phyloP scores from a whole-genome alignment of 2,797 vertebrate genomes.

The Ficedula albicollis region DNA sequence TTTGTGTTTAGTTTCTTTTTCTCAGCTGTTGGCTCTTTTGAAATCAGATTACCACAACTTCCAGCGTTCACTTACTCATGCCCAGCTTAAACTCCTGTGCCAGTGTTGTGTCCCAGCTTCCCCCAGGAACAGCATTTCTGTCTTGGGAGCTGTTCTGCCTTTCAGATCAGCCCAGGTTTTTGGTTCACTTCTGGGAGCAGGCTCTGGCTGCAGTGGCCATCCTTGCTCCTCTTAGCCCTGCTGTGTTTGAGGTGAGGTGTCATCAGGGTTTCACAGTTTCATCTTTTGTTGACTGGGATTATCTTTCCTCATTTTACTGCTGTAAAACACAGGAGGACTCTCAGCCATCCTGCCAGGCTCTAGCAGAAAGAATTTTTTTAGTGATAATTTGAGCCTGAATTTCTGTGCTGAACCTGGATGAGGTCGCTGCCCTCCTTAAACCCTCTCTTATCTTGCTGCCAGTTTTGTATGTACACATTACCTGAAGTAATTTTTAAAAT shows the following conservation, averaged over 20 bases:
- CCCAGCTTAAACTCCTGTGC: neutral
- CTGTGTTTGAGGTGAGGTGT: neutral
- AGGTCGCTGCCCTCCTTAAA: neutral
- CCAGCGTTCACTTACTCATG: neutral
- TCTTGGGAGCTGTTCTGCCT: neutral
- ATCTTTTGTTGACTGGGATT: neutral
- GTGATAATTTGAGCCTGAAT: neutral
- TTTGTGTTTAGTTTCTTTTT: neutral
- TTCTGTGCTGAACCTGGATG: neutral
- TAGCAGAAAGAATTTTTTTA: neutral
- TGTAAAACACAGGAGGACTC: neutral
- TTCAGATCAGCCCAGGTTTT: neutral
- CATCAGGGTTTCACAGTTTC: accelerated
- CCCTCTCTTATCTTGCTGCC: neutral
- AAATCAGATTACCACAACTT: neutral
- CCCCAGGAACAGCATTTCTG: neutral
- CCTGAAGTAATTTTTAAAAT: neutral
- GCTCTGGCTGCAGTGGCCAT: neutral
- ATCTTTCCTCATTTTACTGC: neutral
- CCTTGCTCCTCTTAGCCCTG: neutral
- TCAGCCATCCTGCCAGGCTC: neutral
- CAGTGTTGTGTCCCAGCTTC: accelerated
- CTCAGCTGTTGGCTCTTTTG: neutral
- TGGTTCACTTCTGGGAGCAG: neutral
- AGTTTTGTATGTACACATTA: accelerated